Conservation (phyloP, 2,113 vertebrate genomes). For the Sitta europaea region DNA sequence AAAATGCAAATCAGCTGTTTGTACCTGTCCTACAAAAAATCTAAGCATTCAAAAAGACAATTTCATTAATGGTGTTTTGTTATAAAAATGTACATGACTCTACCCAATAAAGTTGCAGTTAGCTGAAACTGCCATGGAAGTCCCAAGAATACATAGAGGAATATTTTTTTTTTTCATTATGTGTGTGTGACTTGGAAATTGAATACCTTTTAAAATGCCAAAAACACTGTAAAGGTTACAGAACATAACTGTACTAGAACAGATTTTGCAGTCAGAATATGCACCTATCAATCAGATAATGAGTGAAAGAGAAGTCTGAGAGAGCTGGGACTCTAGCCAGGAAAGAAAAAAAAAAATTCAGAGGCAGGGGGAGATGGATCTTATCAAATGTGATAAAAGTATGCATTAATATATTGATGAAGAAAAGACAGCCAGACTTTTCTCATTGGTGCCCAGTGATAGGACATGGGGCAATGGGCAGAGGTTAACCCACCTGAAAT, state of each 20-base stretch:
- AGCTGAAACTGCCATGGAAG: background rate
- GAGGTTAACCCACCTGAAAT: background rate
- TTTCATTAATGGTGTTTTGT: background rate
- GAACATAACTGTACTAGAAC: background rate
- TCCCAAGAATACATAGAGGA: accelerated
- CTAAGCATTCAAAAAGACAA: background rate
- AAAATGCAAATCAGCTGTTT: background rate
- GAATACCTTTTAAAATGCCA: background rate
- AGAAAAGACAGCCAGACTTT: background rate
- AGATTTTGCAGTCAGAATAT: background rate
- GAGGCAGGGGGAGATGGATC: background rate
- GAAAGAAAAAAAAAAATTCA: background rate
- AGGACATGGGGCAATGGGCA: background rate
- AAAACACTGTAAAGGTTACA: background rate
- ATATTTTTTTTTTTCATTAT: background rate
- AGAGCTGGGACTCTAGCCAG: background rate
- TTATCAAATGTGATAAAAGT: background rate
- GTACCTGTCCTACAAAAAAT: background rate
- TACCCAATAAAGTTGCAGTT: background rate
- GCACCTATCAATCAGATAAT: background rate
- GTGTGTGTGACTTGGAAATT: background rate
- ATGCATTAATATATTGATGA: background rate
- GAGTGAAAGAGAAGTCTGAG: background rate
- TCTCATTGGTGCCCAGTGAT: background rate
- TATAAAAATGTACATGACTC: background rate